Evolutionary conservation across 2,797 vertebrate species (phyloP).

Genomic region (Strix occidentalis): DNA sequence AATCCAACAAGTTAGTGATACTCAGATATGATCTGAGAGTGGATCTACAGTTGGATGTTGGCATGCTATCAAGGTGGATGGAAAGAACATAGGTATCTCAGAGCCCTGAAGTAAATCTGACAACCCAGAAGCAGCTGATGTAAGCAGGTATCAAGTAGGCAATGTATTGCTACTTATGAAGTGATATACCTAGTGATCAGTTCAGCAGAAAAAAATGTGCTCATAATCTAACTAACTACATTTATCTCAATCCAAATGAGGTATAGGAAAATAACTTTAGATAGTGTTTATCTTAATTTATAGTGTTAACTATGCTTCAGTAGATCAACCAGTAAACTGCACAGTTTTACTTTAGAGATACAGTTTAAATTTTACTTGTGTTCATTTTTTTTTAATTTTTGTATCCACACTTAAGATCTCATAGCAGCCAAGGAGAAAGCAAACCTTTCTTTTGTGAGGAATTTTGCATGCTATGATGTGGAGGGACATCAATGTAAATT

Average conservation of each 20-base stretch:
- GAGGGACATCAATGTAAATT: background rate
- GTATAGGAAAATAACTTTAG: background rate
- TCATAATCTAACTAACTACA: background rate
- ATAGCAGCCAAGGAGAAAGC: background rate
- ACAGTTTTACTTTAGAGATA: background rate
- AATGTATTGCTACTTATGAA: background rate
- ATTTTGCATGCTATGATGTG: background rate
- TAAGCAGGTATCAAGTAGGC: background rate
- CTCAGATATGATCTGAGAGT: background rate
- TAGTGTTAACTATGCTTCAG: background rate
- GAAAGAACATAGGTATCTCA: background rate
- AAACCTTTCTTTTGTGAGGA: background rate
- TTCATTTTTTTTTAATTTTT: background rate
- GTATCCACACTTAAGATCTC: background rate
- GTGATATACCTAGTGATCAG: background rate
- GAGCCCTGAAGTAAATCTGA: background rate
- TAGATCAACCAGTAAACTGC: background rate
- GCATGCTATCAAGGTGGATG: background rate
- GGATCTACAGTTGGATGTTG: background rate
- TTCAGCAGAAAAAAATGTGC: background rate
- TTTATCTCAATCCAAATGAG: background rate
- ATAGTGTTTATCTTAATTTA: background rate
- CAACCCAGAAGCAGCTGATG: background rate
- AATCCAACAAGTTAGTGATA: background rate
- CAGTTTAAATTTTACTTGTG: background rate